phyloP scores from a whole-genome alignment of 2,888 invertebrate species.

The Drosophila tripunctata region DNA sequence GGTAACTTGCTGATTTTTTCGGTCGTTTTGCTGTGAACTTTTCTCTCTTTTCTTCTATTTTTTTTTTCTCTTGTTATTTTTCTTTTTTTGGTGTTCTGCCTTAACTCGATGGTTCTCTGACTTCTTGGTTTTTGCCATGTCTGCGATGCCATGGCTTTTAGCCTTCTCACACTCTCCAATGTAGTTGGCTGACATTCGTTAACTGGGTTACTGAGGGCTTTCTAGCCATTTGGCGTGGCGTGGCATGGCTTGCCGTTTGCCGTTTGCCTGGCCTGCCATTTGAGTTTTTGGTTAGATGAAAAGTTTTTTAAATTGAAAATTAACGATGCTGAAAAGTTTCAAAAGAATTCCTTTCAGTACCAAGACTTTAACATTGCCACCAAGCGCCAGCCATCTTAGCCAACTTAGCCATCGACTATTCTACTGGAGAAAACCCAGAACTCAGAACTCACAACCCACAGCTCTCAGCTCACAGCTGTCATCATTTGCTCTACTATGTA shows the following conservation, averaged over 20 bases:
- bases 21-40: constrained; percentile 17
- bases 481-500: constrained; percentile 33
- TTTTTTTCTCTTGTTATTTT: background rate
- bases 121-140: constrained; percentile 30
- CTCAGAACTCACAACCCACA: constrained; percentile 13
- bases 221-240: background rate
- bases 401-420: background rate
- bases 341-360: constrained; percentile 55
- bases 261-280: constrained; percentile 32
- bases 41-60: background rate
- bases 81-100: background rate
- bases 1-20: constrained; percentile 39
- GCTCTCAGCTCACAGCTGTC: constrained; percentile 27
- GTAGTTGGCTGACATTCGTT: constrained; percentile 36
- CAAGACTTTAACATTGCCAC: constrained; percentile 46
- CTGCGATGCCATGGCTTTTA: constrained; percentile 30
- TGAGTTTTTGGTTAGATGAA: constrained; percentile 60
- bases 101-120: constrained; percentile 19
- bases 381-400: background rate
- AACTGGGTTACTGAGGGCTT: constrained; percentile 45
- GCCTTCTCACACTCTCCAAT: constrained; percentile 8
- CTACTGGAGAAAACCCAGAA: constrained; percentile 7
- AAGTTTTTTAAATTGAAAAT: constrained; percentile 76
- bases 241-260: background rate
- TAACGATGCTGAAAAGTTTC: constrained; percentile 76